A percentile compares a stretch with the other conserved stretches of the same genome.
phyloP scores from a whole-genome alignment of 2,113 vertebrate genomes.

The Tachysurus vachellii region DNA sequence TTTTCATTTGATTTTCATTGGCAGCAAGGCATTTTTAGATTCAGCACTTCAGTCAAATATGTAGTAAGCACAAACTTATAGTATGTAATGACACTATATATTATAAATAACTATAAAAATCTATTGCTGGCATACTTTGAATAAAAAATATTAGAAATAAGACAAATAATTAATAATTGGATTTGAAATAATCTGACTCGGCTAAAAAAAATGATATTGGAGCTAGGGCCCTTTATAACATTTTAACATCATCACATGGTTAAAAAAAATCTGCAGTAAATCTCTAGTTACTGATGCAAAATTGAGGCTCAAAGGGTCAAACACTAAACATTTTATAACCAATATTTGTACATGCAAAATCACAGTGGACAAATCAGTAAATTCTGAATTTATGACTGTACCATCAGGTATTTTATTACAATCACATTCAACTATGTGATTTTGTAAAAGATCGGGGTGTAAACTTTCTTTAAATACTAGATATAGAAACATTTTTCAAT shows the following conservation, averaged over 20 bases:
- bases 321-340: background rate
- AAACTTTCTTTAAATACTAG: background rate
- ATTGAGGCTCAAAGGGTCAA: background rate
- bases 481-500: background rate
- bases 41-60: background rate
- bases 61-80: background rate
- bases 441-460: background rate
- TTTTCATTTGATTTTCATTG: background rate
- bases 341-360: background rate
- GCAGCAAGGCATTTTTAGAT: background rate
- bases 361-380: background rate
- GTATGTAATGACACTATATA: too few relatives aligned
- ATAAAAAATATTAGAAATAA: background rate
- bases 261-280: background rate
- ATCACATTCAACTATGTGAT: background rate
- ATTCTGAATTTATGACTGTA: background rate
- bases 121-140: background rate
- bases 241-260: background rate
- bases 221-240: background rate
- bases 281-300: background rate
- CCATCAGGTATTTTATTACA: background rate
- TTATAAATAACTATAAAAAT: background rate
- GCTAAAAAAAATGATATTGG: background rate
- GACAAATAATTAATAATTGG: background rate
- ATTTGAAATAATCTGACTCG: background rate